A percentile compares a stretch with the other conserved stretches of the same genome.
These are phyloP conservation scores for Nansenia antarctica DNA, from an alignment of 2,113 vertebrate genomes.

Conservation along the genomic window DNA sequence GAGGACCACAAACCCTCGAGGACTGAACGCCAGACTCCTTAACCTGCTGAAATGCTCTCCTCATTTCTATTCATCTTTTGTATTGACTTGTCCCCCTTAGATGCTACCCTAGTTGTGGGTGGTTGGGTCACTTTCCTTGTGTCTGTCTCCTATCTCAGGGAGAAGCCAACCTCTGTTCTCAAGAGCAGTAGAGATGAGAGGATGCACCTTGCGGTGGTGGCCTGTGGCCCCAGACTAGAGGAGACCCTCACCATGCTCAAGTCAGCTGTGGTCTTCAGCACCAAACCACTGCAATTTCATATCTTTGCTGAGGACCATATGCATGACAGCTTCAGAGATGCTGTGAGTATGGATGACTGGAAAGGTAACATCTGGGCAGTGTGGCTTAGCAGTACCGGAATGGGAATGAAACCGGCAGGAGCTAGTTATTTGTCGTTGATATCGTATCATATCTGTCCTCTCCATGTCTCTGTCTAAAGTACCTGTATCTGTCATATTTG, in stretches of 20 bases:
- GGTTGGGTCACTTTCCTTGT: background rate
- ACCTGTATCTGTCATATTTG: background rate
- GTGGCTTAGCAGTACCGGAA: too few species aligned
- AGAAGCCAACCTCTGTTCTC: constrained; percentile 7
- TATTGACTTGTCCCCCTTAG: background rate
- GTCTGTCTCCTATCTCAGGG: constrained; percentile 39
- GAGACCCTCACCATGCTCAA: constrained; percentile 95
- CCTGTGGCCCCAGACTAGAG: constrained; percentile 90
- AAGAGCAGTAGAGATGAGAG: constrained; percentile 51
- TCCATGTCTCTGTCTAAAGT: background rate
- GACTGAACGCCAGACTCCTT: too few species aligned
- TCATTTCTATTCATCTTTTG: background rate
- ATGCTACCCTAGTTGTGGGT: background rate
- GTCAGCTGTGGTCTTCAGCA: constrained; percentile 89
- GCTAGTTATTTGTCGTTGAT: background rate
- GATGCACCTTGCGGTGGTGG: constrained; percentile 92
- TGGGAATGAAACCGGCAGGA: too few species aligned
- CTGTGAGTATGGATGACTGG: constrained; percentile 72
- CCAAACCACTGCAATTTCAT: constrained; percentile 85
- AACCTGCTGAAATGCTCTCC: too few species aligned
- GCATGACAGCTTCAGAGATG: constrained; percentile 81
- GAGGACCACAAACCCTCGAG: too few species aligned
- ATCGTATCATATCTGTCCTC: background rate
- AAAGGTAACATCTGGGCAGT: too few species aligned
- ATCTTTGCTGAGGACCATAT: constrained; percentile 94